Evolutionary conservation across 2,113 vertebrate species (phyloP).

Genomic region (Tupaia chinensis): DNA sequence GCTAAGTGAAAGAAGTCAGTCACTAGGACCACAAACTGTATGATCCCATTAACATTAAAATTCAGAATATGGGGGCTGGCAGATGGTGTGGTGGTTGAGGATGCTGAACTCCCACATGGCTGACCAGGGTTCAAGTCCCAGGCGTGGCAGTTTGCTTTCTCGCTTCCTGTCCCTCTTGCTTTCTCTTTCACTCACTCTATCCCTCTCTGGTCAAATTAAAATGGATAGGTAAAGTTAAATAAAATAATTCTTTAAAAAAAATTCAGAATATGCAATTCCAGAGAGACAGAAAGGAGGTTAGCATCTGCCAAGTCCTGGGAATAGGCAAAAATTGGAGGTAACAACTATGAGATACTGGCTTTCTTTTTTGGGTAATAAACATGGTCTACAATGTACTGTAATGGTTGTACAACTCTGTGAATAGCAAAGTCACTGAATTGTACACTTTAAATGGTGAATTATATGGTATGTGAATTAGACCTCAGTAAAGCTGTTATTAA

Average conservation of each 20-base stretch:
- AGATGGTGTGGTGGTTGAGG: too few relatives aligned
- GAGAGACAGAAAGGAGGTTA: background rate
- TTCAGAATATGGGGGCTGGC: too few relatives aligned
- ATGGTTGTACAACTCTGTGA: background rate
- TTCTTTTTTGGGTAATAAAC: background rate
- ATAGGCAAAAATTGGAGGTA: background rate
- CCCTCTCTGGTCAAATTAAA: too few relatives aligned
- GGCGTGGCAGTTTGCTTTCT: too few relatives aligned
- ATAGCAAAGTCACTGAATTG: background rate
- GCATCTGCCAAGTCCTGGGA: background rate
- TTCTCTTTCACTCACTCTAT: too few relatives aligned
- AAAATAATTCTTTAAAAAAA: too few relatives aligned
- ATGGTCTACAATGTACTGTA: too few relatives aligned
- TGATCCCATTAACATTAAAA: background rate
- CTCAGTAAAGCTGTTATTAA: background rate
- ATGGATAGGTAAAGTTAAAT: too few relatives aligned
- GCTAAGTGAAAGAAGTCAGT: background rate
- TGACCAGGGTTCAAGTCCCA: too few relatives aligned
- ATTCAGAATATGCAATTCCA: background rate
- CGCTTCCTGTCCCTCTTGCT: too few relatives aligned
- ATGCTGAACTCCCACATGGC: too few relatives aligned
- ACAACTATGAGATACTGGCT: fast-evolving
- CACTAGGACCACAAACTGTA: background rate
- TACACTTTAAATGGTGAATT: background rate
- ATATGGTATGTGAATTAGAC: background rate